Base-by-base conservation (phyloP, 2,888 invertebrate species). In the Bursaphelenchus okinawaensis region DNA sequence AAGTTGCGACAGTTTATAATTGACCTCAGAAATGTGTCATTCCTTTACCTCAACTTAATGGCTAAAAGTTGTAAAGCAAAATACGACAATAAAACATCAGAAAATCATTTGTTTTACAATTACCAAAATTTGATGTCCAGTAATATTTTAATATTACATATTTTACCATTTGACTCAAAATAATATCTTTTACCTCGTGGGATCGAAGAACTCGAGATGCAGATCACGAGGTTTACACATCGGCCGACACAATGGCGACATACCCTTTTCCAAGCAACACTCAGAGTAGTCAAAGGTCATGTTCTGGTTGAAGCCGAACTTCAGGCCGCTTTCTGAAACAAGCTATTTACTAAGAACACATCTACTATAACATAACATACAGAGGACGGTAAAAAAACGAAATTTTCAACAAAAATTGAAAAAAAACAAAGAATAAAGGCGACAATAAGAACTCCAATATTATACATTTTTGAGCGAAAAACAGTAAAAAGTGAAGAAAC, bases 201-300 rank as follows among this genome's bases (percentile, higher is more conserved):
- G 82, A 57, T 81, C 81, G 62, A 82, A 82, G 56, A 76, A 75
- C 58, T 76, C 72, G 24, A 73, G 65, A 19, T 68, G 70, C 75
- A 82, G 76, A 22, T 79, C 79, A 1, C 74, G 71, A 16, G 81
- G 81, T 62, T 79, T 79, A 85, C 92, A 92, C 20, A 91, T 91
- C 78, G 90, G 89, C 84, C 90, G 88, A 80, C 92, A 92, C 0
- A 87, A 80, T 0, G 88, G 86, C 0, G 90, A 89, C 0, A 92
- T 91, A 83, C 91, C 91, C 85, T 89, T 88, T 68, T 88, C 87
- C n/a, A 87, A 85, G 78, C 92, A 92, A 81, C 92, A 92, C 73
- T 90, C 85, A 79, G 73, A 66, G 75, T 80, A 72, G 66, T 80
- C 80, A 59, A 77, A 80, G 9, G 75, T 75, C 57, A 78, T 75